Base-by-base conservation (phyloP, 2,888 invertebrate species). In the Parascotia fuliginaria region DNA sequence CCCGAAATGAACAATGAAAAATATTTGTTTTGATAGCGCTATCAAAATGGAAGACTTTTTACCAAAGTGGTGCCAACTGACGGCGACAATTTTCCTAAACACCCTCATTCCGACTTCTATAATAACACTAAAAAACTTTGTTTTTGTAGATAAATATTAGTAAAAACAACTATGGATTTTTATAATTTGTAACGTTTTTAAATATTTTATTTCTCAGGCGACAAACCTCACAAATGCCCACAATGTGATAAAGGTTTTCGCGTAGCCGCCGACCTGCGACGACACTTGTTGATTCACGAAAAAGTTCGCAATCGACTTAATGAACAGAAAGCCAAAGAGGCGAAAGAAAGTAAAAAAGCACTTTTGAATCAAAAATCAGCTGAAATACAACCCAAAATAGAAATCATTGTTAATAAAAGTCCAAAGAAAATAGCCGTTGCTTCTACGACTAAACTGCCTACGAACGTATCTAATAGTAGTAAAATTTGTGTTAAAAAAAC, bases 201-300 rank as follows among this genome's bases (percentile, higher is more conserved):
- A 32, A 13, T 14, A 9, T 7, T 2, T 41, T 13, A 0, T 24
- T 48, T 57, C 72, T 78, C 80, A 95, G 95, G 96, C 2, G 96
- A 96, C 75, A 96, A 95, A 61, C 97, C 97, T 0, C 95, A 96
- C 83, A 93, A 94, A 5, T 97, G 97, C 70, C 85, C 92, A 0
- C 91, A 95, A 0, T 97, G 97, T 78, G 95, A 94, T 0, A 97
- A 97, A 77, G 94, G 95, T 16, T 98, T 98, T 88, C 94, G 97
- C 3, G 96, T 96, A 0, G 93, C 95, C 1, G 96, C 96, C 11
- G 97, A 97, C 79, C 94, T 97, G 90, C 95, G 96, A 44, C 93
- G 97, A 0, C 97, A 97, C 77, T 89, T 94, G 78, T 94, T 94
- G 41, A 95, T 95, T 0, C 97, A 97, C 81, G 85, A 87, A 36